Base-by-base conservation (phyloP, 2,797 vertebrate species). In the Xenopus petersii region DNA sequence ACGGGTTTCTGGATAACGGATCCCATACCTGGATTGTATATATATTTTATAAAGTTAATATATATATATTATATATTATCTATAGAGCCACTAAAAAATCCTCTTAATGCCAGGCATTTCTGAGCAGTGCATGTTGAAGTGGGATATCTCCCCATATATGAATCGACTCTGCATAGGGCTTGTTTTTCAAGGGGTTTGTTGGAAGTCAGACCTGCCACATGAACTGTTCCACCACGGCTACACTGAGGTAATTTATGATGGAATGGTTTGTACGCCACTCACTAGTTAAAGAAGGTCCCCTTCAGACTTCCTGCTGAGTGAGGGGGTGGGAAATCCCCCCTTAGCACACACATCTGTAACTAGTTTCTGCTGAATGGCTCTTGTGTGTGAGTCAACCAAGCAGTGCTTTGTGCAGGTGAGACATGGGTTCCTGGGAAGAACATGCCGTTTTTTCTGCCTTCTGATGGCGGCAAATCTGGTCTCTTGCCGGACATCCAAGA, bases 271-370 rank as follows among this genome's bases (percentile, higher is more conserved):
- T 64, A 24, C 67, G 59, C 76, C 66, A 61, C 72, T 78, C 67
- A 69, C 66, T 65, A 74, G 76, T 67, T 65, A 73, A 70, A 70
- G 62, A 70, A 74, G 76, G 71, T 71, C 76, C 75, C 66, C 71
- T 79, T 74, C 76, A 79, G 71, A 74, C 62, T 79, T 74, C 76
- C 76, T 79, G 76, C 76, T 79, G 71, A 74, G 71, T 15, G 47
- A 79, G 66, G 71, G 75, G 76, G 76, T 61, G 71, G 76, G 67
- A 69, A 79, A 30, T 60, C 60, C 76, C 76, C 68, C 67, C 71
- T 58, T 70, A 68, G 71, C 76, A 79, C 71, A 74, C 76, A 79
- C 76, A 79, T 79, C 76, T 79, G 76, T 79, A 79, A 79, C 71
- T 65, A 70, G 51, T 79, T 79, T 79, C 60, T 54, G 46, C 66